Evolutionary conservation across 2,888 invertebrate genomes (phyloP), one percentile per base, ranked within the genome.

Genomic region (Ornithoptera alexandrae): DNA sequence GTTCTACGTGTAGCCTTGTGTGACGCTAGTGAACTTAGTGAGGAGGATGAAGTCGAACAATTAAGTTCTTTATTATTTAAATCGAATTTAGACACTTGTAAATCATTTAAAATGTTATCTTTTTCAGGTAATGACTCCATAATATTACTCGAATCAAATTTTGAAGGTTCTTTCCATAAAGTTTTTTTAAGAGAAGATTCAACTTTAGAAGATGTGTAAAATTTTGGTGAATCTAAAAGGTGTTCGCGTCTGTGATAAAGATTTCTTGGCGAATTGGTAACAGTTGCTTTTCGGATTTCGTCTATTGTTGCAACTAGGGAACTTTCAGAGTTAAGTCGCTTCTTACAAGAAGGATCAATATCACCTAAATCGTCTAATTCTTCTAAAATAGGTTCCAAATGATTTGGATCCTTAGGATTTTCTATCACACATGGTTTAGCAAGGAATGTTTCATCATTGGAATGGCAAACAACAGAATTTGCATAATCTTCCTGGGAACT

Each of bases 241-340:
- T 89, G 85, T 72, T 93, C 93, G 62, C 93, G 88, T 72, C 93
- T 87, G 68, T 94, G 93, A 78, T 93, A 94, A 69, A 93, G 83
- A 78, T 93, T 93, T 77, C 93, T 88, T 7, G 94, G 94, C 6
- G 94, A 94, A 79, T 93, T 94, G 22, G 93, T 93, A 0, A 89
- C 90, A 4, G 94, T 93, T 58, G 92, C 93, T 76, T 93, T 93
- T 60, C 94, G 86, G 58, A 94, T 94, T 85, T 94, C 94, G 78
- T 94, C 94, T 71, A 94, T 94, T 2, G 94, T 94, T 17, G 94
- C 94, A 10, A 94, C 94, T 10, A 94, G 82, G 10, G 94, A 93
- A 79, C 94, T 94, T 78, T 93, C 93, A 36, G 93, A 93, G 78
- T 89, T 92, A 58, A 90, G 79, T 73, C 89, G 83, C 76, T 92